Conservation (phyloP, 2,797 vertebrate species). For the Sciurus vulgaris region DNA sequence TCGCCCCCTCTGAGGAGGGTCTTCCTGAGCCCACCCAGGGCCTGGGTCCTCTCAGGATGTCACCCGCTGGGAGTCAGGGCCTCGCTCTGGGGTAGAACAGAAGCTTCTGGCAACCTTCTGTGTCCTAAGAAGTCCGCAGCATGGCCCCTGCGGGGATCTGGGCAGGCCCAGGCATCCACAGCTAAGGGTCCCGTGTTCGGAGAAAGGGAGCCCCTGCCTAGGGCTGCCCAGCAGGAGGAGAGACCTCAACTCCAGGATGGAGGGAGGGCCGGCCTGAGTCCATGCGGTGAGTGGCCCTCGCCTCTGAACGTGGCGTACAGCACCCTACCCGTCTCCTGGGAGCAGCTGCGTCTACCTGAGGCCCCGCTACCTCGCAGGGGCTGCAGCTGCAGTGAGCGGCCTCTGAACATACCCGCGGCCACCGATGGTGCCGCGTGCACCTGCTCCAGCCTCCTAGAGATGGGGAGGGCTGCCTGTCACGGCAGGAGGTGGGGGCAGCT, state of each 20-base stretch:
- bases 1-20: background rate
- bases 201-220: background rate
- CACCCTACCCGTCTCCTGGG: background rate
- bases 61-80: background rate
- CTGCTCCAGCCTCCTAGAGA: background rate
- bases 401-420: fast-evolving
- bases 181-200: background rate
- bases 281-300: fast-evolving
- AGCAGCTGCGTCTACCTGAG: background rate
- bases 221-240: background rate
- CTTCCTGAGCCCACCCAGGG: fast-evolving
- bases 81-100: background rate
- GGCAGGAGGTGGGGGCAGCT: background rate
- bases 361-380: too few relatives aligned
- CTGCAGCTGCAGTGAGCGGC: background rate
- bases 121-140: background rate
- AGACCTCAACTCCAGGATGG: background rate
- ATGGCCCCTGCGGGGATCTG: fast-evolving
- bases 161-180: fast-evolving
- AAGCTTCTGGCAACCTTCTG: background rate
- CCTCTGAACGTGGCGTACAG: too few relatives aligned
- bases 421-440: background rate
- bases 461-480: too few relatives aligned
- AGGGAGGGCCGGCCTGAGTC: fast-evolving
- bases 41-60: background rate